Percentiles rank a stretch among this genome's conserved stretches.
Conservation (phyloP, 2,888 invertebrate species). For the Netelia inedita region DNA sequence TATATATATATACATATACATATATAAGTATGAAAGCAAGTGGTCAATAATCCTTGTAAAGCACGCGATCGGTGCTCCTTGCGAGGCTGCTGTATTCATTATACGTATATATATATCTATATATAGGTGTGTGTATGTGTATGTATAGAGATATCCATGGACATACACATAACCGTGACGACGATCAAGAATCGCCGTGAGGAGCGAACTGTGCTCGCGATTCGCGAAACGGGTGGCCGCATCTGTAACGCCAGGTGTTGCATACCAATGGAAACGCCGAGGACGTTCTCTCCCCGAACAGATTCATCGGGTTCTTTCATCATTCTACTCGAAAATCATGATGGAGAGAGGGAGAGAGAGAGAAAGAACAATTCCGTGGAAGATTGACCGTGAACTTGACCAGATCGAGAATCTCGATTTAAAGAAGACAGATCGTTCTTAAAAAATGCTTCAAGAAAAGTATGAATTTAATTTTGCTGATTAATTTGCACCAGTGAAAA, state of each 20-base stretch:
- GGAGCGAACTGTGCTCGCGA: conserved; percentile 57
- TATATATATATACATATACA: neutral
- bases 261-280: conserved; percentile 60
- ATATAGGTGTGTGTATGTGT: neutral
- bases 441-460: too few species aligned
- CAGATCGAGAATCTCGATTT: too few species aligned
- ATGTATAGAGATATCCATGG: neutral
- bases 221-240: conserved; percentile 67
- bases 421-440: too few species aligned
- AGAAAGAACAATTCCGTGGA: neutral
- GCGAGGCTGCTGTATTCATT: conserved; percentile 42
- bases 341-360: conserved; percentile 1
- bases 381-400: conserved; percentile 23
- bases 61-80: conserved; percentile 65
- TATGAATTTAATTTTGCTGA: neutral
- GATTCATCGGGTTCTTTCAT: conserved; percentile 35
- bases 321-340: conserved; percentile 4
- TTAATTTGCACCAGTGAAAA: neutral
- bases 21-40: conserved; percentile 25
- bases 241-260: conserved; percentile 71
- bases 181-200: conserved; percentile 54
- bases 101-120: conserved; percentile 6
- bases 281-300: conserved; percentile 21
- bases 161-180: neutral
- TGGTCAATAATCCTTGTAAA: conserved; percentile 65